phyloP scores from a whole-genome alignment of 1,140 invertebrate species.

The Agraylea sexmaculata region DNA sequence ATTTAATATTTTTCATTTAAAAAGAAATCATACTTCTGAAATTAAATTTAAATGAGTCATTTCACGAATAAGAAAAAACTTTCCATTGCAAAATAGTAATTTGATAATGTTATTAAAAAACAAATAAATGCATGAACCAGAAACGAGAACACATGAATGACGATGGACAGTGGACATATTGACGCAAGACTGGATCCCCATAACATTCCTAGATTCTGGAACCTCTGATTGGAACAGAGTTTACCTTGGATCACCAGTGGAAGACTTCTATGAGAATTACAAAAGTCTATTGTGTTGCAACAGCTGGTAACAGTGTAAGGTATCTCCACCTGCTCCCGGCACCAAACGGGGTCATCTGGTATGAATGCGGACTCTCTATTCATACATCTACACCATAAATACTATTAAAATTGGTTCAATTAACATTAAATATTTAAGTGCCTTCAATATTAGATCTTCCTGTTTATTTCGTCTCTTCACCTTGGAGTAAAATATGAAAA shows the following conservation, averaged over 20 bases:
- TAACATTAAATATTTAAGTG: no score
- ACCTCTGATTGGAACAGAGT: no score
- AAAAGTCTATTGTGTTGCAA: slow-evolving; percentile 49
- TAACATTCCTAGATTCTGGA: no score
- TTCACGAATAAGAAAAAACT: background rate
- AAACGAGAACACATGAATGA: background rate
- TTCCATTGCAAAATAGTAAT: background rate
- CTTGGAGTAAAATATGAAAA: no score
- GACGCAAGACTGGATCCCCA: no score
- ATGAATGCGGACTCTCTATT: slow-evolving; percentile 38
- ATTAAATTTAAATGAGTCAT: slow-evolving; percentile 7
- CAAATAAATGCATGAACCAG: background rate
- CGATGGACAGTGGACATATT: background rate
- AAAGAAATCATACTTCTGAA: slow-evolving; percentile 6
- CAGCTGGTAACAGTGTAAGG: slow-evolving; percentile 42
- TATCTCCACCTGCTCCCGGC: slow-evolving; percentile 39
- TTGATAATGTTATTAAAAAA: background rate
- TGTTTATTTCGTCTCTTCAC: no score
- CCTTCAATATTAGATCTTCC: no score
- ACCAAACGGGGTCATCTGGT: slow-evolving; percentile 47
- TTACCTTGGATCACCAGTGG: slow-evolving; percentile 11
- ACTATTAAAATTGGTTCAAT: slow-evolving; percentile 10
- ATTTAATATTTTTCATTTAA: no score
- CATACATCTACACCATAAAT: slow-evolving; percentile 43
- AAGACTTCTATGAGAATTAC: slow-evolving; percentile 41